phyloP scores from a whole-genome alignment of 2,888 invertebrate species.

The Sesia bembeciformis region DNA sequence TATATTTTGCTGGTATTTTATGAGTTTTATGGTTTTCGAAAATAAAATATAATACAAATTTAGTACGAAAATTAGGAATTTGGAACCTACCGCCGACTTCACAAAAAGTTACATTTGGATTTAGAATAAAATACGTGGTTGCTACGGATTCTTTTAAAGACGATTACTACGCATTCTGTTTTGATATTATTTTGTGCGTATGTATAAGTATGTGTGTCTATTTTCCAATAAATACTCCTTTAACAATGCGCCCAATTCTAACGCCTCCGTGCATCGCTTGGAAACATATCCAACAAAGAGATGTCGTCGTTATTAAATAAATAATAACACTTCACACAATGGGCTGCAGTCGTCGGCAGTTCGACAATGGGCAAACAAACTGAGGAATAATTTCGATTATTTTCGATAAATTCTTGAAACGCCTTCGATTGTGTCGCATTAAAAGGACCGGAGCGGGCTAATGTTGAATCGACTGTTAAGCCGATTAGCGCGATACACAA shows the following conservation, averaged over 20 bases:
- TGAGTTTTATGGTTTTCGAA: too few species aligned
- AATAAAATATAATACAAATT: too few species aligned
- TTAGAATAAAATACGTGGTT: too few species aligned
- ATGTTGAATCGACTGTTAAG: constrained; percentile 51
- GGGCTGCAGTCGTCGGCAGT: constrained; percentile 46
- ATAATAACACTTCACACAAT: constrained; percentile 57
- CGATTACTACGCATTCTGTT: too few species aligned
- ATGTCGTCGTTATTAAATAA: constrained; percentile 66
- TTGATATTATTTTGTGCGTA: too few species aligned
- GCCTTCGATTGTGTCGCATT: constrained; percentile 49
- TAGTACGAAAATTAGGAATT: too few species aligned
- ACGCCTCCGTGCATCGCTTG: constrained; percentile 44
- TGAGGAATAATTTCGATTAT: constrained; percentile 70
- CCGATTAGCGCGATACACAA: constrained; percentile 63
- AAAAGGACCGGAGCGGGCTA: constrained; percentile 43
- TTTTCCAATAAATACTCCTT: constrained; percentile 5
- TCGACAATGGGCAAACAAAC: constrained; percentile 65
- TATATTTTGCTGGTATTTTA: too few species aligned
- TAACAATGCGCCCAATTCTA: constrained; percentile 22
- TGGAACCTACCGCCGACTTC: too few species aligned
- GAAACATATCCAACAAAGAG: constrained; percentile 46
- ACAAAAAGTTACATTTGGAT: too few species aligned
- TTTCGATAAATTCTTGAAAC: constrained; percentile 67
- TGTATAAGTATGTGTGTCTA: background rate
- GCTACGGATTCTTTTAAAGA: too few species aligned